These are phyloP conservation scores for Craseonycteris thonglongyai DNA, from an alignment of 2,113 vertebrate genomes.

Conservation along the genomic window DNA sequence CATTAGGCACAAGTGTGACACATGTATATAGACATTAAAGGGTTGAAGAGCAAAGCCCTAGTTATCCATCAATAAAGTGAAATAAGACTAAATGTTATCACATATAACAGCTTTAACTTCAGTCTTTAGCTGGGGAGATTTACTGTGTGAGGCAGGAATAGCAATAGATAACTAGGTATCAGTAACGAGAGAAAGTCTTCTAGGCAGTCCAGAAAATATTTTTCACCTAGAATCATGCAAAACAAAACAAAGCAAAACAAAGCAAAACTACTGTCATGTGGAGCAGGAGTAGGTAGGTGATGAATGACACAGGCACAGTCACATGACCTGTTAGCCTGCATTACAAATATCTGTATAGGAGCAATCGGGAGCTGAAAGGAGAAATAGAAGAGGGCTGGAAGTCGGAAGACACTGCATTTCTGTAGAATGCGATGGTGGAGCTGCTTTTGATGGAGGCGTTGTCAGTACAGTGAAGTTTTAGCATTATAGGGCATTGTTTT, in stretches of 20 bases:
- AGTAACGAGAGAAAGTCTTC: slow-evolving; percentile 9
- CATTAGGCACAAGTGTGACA: neutral
- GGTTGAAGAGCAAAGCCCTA: neutral
- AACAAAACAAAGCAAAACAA: neutral
- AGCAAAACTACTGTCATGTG: neutral
- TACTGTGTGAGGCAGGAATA: neutral
- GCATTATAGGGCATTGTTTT: neutral
- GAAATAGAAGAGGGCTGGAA: neutral
- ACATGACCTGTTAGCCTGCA: neutral
- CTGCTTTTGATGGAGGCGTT: neutral
- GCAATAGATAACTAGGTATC: neutral
- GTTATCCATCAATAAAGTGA: neutral
- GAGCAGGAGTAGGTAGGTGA: neutral
- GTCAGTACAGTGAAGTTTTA: neutral
- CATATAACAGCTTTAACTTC: slow-evolving; percentile 13
- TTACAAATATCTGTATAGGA: neutral
- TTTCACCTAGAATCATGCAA: neutral
- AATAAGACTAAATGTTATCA: neutral
- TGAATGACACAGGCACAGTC: neutral
- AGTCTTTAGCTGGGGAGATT: neutral
- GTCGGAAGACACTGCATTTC: neutral
- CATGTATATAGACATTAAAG: neutral
- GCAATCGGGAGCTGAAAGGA: neutral
- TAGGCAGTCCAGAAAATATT: slow-evolving; percentile 25
- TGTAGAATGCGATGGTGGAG: neutral